Percentiles rank a stretch among this genome's conserved stretches.
phyloP scores from a whole-genome alignment of 2,888 invertebrate species.

The Thera britannica region DNA sequence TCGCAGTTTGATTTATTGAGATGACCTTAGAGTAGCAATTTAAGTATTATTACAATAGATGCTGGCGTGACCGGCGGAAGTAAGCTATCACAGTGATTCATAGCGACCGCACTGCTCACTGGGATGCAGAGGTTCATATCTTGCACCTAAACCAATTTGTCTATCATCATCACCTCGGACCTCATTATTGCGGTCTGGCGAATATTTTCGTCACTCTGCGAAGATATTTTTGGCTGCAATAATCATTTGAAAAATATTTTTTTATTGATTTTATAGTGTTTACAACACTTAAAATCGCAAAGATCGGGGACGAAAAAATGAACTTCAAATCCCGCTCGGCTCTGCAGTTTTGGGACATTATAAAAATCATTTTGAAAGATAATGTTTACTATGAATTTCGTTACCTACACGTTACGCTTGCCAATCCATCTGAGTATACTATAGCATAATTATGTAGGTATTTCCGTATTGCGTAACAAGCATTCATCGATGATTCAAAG shows the following conservation, averaged over 20 bases:
- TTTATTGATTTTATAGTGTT: too few relatives aligned
- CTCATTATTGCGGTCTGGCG: background rate
- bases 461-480: constrained; percentile 2
- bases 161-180: background rate
- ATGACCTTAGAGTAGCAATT: constrained; percentile 48
- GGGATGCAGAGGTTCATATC: background rate
- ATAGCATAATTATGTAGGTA: background rate
- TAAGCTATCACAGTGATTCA: constrained; percentile 47
- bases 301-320: too few relatives aligned
- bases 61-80: constrained; percentile 54
- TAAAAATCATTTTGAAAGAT: background rate
- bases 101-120: constrained; percentile 16
- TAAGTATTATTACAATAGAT: constrained; percentile 49
- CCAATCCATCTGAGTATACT: background rate
- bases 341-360: background rate
- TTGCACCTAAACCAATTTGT: background rate
- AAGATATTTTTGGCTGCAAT: too few relatives aligned
- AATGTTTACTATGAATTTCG: constrained; percentile 3
- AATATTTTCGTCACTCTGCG: too few relatives aligned
- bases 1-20: constrained; percentile 49
- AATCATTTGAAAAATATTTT: too few relatives aligned
- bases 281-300: too few relatives aligned
- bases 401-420: background rate
- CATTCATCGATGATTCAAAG: background rate
- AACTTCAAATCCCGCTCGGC: too few relatives aligned